These are phyloP conservation scores for Episyrphus balteatus DNA, from an alignment of 1,140 invertebrate species.

Conservation along the genomic window DNA sequence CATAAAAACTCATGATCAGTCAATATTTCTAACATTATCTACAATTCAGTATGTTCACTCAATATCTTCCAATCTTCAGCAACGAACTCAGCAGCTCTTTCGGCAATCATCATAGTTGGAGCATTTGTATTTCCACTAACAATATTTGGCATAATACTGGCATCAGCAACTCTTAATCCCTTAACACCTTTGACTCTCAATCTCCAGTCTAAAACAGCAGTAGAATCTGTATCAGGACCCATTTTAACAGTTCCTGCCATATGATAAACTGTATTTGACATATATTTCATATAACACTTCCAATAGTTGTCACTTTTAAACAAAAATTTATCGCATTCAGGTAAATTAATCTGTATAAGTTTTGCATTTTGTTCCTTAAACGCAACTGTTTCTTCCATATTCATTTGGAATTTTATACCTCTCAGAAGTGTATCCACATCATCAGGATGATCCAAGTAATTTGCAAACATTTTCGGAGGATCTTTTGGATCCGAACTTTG, in stretches of 20 bases:
- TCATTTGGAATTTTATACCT: slow-evolving; percentile 49
- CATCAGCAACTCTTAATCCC: slow-evolving; percentile 62
- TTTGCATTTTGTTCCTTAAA: slow-evolving; percentile 46
- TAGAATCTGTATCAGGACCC: slow-evolving; percentile 52
- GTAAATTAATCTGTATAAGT: slow-evolving; percentile 44
- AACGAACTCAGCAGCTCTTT: slow-evolving; percentile 74
- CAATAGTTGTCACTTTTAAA: slow-evolving; percentile 58
- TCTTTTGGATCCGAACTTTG: slow-evolving; percentile 54
- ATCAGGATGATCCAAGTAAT: slow-evolving; percentile 51
- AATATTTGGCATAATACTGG: slow-evolving; percentile 63
- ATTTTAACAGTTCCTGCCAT: slow-evolving; percentile 63
- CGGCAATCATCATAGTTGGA: slow-evolving; percentile 71
- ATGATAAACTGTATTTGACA: slow-evolving; percentile 56
- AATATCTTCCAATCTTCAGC: slow-evolving; percentile 40
- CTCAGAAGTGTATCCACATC: slow-evolving; percentile 55
- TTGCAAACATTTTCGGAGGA: slow-evolving; percentile 57
- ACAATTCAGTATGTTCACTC: too few species aligned
- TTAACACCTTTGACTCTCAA: slow-evolving; percentile 56
- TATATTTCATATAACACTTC: slow-evolving; percentile 55
- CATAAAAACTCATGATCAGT: too few species aligned
- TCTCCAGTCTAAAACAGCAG: slow-evolving; percentile 61
- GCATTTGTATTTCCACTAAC: slow-evolving; percentile 61
- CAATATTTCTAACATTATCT: too few species aligned
- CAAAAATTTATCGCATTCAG: slow-evolving; percentile 43
- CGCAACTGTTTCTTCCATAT: slow-evolving; percentile 43